Evolutionary conservation across 2,888 invertebrate species (phyloP).

Genomic region (Piscicola geometra): DNA sequence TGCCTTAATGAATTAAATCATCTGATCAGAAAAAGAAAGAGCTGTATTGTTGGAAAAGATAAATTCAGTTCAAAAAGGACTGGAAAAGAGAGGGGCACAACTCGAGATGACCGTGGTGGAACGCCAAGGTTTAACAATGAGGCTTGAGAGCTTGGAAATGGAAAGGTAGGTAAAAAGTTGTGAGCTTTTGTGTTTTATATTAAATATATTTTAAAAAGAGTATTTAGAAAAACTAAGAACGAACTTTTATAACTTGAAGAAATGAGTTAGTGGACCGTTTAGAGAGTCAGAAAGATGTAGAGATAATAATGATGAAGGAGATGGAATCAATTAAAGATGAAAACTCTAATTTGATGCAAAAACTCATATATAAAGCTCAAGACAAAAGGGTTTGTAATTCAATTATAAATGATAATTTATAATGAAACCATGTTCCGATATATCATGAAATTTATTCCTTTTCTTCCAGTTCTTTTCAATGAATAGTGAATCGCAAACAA

Average conservation of each 20-base stretch:
- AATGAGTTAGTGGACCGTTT: not conserved
- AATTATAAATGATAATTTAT: too few relatives aligned
- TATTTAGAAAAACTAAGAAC: too few relatives aligned
- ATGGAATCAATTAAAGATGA: conserved; percentile 21
- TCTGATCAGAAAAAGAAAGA: conserved; percentile 17
- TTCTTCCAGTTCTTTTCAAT: not conserved
- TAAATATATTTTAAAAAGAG: too few relatives aligned
- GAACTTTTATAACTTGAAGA: not conserved
- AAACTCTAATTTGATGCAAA: not conserved
- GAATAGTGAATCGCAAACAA: not conserved
- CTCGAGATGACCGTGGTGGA: not conserved
- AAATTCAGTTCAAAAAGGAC: not conserved
- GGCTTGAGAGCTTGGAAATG: not conserved
- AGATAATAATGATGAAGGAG: conserved; percentile 23
- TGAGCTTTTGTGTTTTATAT: too few relatives aligned
- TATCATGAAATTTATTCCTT: not conserved
- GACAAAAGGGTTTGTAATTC: not conserved
- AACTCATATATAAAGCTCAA: not conserved
- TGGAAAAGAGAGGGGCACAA: not conserved
- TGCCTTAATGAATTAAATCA: not conserved
- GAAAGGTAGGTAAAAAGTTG: not conserved
- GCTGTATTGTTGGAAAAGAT: conserved; percentile 6
- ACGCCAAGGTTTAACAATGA: not conserved
- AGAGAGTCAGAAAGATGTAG: conserved; percentile 9
- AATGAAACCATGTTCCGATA: too few relatives aligned